Evolutionary conservation across 2,113 vertebrate genomes (phyloP).

Genomic region (Limnothrissa miodon): DNA sequence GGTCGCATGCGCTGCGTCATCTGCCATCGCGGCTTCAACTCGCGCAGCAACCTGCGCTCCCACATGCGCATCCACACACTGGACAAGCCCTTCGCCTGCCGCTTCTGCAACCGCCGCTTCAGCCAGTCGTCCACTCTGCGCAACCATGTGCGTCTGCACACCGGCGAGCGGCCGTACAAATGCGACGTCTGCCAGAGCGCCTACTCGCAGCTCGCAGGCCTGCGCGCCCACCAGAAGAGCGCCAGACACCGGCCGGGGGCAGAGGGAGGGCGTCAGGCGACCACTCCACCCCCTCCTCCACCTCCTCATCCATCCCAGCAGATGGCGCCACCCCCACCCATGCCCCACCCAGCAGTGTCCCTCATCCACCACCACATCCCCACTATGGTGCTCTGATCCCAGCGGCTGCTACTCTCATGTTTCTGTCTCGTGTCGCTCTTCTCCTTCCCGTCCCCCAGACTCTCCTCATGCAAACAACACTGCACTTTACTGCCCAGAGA

Average conservation of each 20-base stretch:
- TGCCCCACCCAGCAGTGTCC: neutral
- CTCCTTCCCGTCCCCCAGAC: neutral
- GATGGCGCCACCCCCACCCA: slow-evolving; percentile 46
- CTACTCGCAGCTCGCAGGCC: slow-evolving; percentile 94
- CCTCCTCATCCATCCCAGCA: slow-evolving; percentile 76
- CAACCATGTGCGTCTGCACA: slow-evolving; percentile 97
- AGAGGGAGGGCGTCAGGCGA: slow-evolving; percentile 59
- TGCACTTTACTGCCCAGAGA: slow-evolving; percentile 1
- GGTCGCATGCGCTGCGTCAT: slow-evolving; percentile 97
- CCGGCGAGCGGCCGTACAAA: slow-evolving; percentile 96
- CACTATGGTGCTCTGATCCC: slow-evolving; percentile 87
- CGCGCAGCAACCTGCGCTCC: slow-evolving; percentile 97
- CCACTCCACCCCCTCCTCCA: slow-evolving; percentile 59
- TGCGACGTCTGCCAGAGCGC: slow-evolving; percentile 98
- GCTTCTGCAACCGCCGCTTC: slow-evolving; percentile 98
- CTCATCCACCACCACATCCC: slow-evolving; percentile 75
- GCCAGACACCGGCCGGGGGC: slow-evolving; percentile 87
- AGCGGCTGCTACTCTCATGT: too few relatives aligned
- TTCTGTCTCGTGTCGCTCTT: neutral
- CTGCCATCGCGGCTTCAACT: slow-evolving; percentile 98
- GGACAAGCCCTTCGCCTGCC: slow-evolving; percentile 98
- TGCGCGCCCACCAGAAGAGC: slow-evolving; percentile 97
- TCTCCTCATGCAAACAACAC: neutral
- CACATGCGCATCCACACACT: slow-evolving; percentile 99
- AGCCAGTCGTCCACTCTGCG: slow-evolving; percentile 97